A percentile compares a stretch with the other conserved stretches of the same genome.
phyloP scores from a whole-genome alignment of 2,888 invertebrate species.

The Neoitamus cyanurus region DNA sequence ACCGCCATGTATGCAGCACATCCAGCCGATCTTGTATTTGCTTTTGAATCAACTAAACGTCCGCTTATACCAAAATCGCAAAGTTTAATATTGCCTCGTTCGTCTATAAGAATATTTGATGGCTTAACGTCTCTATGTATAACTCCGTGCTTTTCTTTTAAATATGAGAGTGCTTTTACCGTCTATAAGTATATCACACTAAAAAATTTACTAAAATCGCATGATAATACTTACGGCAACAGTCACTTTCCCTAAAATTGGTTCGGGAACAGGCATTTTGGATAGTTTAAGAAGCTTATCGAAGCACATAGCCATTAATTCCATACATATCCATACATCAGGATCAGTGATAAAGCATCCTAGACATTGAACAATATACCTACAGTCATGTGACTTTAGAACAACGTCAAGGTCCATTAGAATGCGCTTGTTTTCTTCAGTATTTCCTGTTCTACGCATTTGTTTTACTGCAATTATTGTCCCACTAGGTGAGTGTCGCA shows the following conservation, averaged over 20 bases:
- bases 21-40: slow-evolving; percentile 95
- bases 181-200: slow-evolving; percentile 71
- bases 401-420: slow-evolving; percentile 99
- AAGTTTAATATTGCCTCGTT: slow-evolving; percentile 93
- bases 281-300: slow-evolving; percentile 93
- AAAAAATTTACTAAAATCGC: background rate
- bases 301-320: slow-evolving; percentile 98
- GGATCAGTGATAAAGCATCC: slow-evolving; percentile 98
- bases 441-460: slow-evolving; percentile 97
- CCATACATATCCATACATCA: slow-evolving; percentile 99
- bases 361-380: slow-evolving; percentile 95
- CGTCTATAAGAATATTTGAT: slow-evolving; percentile 96
- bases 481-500: slow-evolving; percentile 88
- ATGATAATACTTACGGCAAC: slow-evolving; percentile 80
- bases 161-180: slow-evolving; percentile 94
- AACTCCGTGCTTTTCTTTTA: slow-evolving; percentile 96
- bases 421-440: slow-evolving; percentile 97
- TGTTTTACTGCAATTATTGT: slow-evolving; percentile 96
- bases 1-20: slow-evolving; percentile 99
- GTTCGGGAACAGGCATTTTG: slow-evolving; percentile 92
- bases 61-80: slow-evolving; percentile 99
- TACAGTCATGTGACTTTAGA: slow-evolving; percentile 96
- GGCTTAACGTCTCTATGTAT: slow-evolving; percentile 99
- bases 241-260: slow-evolving; percentile 95
- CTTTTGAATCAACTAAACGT: slow-evolving; percentile 96